Evolutionary conservation across 2,113 vertebrate species (phyloP).

Genomic region (Crotalus viridis): DNA sequence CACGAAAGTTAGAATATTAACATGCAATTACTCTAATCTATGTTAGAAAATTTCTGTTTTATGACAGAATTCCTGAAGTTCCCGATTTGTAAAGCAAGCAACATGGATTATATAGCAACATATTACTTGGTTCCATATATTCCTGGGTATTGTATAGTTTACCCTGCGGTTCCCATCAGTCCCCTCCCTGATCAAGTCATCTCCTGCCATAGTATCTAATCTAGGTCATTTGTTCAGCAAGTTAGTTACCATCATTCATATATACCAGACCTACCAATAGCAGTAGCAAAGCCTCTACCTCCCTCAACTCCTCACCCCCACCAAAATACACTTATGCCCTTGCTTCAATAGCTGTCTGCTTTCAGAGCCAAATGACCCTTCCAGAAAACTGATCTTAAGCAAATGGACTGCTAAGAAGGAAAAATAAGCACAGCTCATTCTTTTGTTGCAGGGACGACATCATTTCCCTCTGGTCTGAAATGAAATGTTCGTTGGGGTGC

Average conservation of each 20-base stretch:
- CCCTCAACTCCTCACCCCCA: background rate
- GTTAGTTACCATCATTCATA: conserved; percentile 9
- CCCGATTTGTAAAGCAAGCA: background rate
- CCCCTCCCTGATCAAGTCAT: background rate
- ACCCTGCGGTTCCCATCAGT: background rate
- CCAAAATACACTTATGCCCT: background rate
- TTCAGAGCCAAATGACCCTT: conserved; percentile 1
- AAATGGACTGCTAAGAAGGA: background rate
- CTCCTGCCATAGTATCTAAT: background rate
- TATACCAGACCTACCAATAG: background rate
- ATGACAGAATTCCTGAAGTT: background rate
- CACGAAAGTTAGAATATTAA: background rate
- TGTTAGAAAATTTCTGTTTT: background rate
- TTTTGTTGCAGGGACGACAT: background rate
- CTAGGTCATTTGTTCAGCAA: conserved; percentile 17
- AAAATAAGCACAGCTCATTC: background rate
- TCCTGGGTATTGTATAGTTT: background rate
- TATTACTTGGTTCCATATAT: background rate
- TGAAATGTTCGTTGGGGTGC: background rate
- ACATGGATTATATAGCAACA: background rate
- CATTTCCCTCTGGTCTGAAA: background rate
- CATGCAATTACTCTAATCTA: background rate
- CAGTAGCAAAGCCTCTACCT: background rate
- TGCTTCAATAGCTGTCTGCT: background rate
- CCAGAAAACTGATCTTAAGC: background rate